Evolutionary conservation across 2,113 vertebrate genomes (phyloP).

Genomic region (Melanotaenia duboulayi): DNA sequence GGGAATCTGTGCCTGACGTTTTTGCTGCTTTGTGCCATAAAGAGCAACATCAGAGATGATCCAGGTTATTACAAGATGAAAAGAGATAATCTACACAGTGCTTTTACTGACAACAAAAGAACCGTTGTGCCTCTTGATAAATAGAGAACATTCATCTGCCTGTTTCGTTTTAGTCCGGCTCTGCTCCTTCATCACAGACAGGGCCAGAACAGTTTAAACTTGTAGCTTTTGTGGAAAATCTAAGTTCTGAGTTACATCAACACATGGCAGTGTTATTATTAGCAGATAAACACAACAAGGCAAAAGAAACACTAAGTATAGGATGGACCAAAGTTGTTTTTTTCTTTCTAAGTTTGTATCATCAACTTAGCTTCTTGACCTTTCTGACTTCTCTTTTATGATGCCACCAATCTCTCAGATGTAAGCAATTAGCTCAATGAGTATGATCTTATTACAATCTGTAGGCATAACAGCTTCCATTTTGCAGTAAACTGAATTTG

Average conservation of each 20-base stretch:
- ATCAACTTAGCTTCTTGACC: constrained; percentile 11
- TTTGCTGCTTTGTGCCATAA: constrained; percentile 17
- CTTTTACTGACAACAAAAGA: constrained; percentile 47
- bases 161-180: constrained; percentile 57
- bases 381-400: constrained; percentile 11
- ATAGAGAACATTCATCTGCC: constrained; percentile 44
- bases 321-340: not conserved
- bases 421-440: constrained; percentile 46
- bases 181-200: constrained; percentile 40
- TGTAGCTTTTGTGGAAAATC: constrained; percentile 10
- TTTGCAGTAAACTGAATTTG: not conserved
- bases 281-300: not conserved
- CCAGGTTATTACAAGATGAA: constrained; percentile 48
- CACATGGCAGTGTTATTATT: not conserved
- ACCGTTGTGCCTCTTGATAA: constrained; percentile 60
- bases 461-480: constrained; percentile 2
- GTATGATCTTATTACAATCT: constrained; percentile 23
- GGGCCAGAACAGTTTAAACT: constrained; percentile 16
- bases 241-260: constrained; percentile 17
- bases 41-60: constrained; percentile 22
- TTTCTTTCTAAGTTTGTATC: not conserved
- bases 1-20: not conserved
- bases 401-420: constrained; percentile 32
- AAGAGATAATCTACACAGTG: constrained; percentile 22
- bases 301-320: not conserved